Percentiles rank a stretch among this genome's conserved stretches.
These are phyloP conservation scores for Opisthograptis luteolata DNA, from an alignment of 2,888 invertebrate genomes.

Conservation along the genomic window DNA sequence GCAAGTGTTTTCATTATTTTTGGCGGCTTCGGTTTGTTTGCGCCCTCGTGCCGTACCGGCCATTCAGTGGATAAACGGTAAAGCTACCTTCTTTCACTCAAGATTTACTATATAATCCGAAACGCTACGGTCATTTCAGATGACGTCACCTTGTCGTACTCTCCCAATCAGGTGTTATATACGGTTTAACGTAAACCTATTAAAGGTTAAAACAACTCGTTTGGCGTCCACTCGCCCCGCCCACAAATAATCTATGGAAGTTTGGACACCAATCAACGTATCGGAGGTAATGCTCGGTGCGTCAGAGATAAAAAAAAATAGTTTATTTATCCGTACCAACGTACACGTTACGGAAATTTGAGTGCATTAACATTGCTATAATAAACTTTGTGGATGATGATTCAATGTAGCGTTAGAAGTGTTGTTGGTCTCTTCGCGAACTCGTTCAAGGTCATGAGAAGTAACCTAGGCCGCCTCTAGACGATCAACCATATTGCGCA, in stretches of 20 bases:
- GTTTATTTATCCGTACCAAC: conserved; percentile 1
- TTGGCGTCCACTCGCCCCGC: conserved; percentile 24
- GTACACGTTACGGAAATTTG: neutral
- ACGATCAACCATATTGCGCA: too few relatives aligned
- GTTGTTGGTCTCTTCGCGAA: too few relatives aligned
- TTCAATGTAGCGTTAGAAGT: conserved; percentile 37
- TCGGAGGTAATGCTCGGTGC: conserved; percentile 9
- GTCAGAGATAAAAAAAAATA: conserved; percentile 21
- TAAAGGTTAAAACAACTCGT: conserved; percentile 22
- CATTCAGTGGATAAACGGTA: too few relatives aligned
- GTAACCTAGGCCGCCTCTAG: too few relatives aligned
- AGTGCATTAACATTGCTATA: conserved; percentile 2
- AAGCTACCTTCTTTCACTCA: too few relatives aligned
- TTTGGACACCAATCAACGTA: conserved; percentile 33
- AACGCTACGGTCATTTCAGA: neutral
- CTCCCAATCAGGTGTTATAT: conserved; percentile 5
- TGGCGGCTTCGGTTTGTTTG: too few relatives aligned
- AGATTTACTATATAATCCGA: neutral
- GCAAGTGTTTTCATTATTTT: too few relatives aligned
- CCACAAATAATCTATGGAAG: conserved; percentile 33
- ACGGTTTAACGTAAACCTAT: conserved; percentile 5
- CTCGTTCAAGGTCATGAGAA: too few relatives aligned
- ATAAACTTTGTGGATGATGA: conserved; percentile 6
- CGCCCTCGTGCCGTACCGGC: too few relatives aligned
- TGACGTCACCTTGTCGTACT: neutral